These are phyloP conservation scores for Diabrotica virgifera DNA, from an alignment of 1,140 invertebrate genomes.

Conservation along the genomic window DNA sequence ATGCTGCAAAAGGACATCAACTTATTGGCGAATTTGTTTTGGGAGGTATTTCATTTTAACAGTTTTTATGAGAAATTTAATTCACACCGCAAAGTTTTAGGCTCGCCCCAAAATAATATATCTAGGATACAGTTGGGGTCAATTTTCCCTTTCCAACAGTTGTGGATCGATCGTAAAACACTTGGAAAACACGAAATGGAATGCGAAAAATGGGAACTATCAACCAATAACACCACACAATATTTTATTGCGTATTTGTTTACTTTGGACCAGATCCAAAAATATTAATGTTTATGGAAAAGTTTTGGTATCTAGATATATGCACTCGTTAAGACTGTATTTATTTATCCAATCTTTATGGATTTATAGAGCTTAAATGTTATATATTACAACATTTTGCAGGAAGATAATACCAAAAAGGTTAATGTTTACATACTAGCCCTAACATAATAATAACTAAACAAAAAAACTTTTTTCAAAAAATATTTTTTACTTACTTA, in stretches of 20 bases:
- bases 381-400: too few relatives aligned
- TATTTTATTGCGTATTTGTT: background rate
- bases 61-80: slow-evolving; percentile 1
- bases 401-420: too few relatives aligned
- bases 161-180: background rate
- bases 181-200: background rate
- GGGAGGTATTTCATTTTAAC: background rate
- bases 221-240: background rate
- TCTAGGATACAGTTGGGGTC: background rate
- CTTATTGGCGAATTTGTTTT: background rate
- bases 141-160: background rate
- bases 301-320: slow-evolving; percentile 1
- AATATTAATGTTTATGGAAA: background rate
- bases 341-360: background rate
- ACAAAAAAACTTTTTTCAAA: too few relatives aligned
- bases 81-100: slow-evolving; percentile 2
- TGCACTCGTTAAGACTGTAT: background rate
- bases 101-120: background rate
- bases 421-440: too few relatives aligned
- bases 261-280: background rate
- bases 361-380: background rate
- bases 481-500: too few relatives aligned
- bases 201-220: background rate
- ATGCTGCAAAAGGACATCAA: background rate
- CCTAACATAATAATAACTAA: too few relatives aligned